Percentiles rank a stretch among this genome's conserved stretches.
Evolutionary conservation across 2,113 vertebrate genomes (phyloP).

Genomic region (Esox niger): DNA sequence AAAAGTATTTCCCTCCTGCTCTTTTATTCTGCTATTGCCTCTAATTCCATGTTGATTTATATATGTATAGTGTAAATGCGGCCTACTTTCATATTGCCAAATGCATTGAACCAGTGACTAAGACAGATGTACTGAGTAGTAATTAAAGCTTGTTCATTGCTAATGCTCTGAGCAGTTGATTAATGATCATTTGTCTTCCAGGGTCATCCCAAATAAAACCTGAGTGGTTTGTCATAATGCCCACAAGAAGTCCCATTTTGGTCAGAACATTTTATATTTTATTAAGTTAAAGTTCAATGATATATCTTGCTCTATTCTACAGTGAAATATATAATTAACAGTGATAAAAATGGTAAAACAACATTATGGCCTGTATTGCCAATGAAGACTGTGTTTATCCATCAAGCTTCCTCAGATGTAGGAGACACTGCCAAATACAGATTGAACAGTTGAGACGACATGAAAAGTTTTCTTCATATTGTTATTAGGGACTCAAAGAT

Average conservation of each 20-base stretch:
- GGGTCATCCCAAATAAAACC: neutral
- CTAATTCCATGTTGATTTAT: no score
- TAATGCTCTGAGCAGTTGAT: neutral
- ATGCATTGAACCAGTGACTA: neutral
- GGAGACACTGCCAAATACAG: neutral
- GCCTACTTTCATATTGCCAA: neutral
- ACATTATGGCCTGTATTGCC: neutral
- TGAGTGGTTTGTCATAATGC: slow-evolving; percentile 10
- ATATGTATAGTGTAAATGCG: no score
- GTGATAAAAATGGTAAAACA: no score
- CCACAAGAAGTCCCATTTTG: neutral
- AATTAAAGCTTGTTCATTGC: neutral
- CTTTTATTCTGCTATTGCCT: no score
- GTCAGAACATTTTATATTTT: neutral
- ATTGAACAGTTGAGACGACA: no score
- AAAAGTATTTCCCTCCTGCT: no score
- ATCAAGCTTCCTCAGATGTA: slow-evolving; percentile 1
- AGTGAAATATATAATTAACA: neutral
- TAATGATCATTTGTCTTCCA: no score
- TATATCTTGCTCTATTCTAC: slow-evolving; percentile 6
- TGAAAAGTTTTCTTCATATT: no score
- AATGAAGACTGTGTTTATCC: neutral
- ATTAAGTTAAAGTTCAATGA: slow-evolving; percentile 13
- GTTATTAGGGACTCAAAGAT: no score
- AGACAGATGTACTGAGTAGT: neutral